Base-by-base conservation (phyloP, 1,140 invertebrate genomes). In the Drosophila equinoxialis region DNA sequence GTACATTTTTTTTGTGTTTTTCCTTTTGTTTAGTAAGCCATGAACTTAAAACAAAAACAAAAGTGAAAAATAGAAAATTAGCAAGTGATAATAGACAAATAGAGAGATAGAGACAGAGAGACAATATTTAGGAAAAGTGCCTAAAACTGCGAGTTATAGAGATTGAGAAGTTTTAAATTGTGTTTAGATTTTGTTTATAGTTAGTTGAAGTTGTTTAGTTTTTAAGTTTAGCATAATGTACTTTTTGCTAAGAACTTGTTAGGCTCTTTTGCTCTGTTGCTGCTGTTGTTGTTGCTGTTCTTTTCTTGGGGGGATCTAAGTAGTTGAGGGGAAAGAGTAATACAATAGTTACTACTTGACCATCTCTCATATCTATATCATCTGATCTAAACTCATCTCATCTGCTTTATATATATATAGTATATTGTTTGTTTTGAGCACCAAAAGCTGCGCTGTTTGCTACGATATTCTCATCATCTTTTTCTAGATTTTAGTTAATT, bases 381-480 rank as follows among this genome's bases (percentile, higher is more conserved):
- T 37, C 35, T 45, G 30, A 45, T n/a, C 42, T n/a, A 5, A 14
- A 14, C 42, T 51, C 45, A 51, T 51, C 45, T 51, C 45, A 51
- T 30, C 30, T 51, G 45, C 45, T 51, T 23, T 51, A 51, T 51
- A 51, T 26, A 26, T 51, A 51, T 30, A 30, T 51, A 51, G 45
- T 51, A 48, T 48, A 48, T 60, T 65, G 69, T 65, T 60, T 65
- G 69, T 65, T 65, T 75, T 79, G 72, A 78, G 75, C 75, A 81
- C 76, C 76, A 72, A 76, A 76, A 79, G 76, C 79, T 81, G 75
- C 76, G 71, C 71, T 74, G 33, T 57, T 69, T 63, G 14, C 66
- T 77, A 81, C 66, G 41, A 26, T 58, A 39, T 17, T 54, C 58
- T 75, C 62, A 69, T 64, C 14, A 39, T 48, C 13, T 64, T 65